Evolutionary conservation across 2,888 invertebrate genomes (phyloP).

Genomic region (Coenonympha arcania): DNA sequence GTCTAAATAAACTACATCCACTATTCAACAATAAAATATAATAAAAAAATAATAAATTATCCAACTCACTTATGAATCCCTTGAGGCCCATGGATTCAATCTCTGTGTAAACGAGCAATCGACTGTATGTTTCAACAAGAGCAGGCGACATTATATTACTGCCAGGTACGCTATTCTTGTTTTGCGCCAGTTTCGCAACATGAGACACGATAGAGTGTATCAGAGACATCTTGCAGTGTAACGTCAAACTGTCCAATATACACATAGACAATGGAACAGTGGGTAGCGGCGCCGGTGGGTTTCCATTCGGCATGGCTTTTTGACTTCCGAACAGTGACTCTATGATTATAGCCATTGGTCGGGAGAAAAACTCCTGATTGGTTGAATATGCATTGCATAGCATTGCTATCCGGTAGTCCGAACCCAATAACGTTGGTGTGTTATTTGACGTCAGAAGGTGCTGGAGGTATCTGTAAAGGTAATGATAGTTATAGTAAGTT

Average conservation of each 20-base stretch:
- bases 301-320: conserved; percentile 71
- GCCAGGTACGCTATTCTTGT: conserved; percentile 84
- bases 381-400: conserved; percentile 97
- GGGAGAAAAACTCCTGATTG: conserved; percentile 90
- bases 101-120: conserved; percentile 94
- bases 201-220: conserved; percentile 88
- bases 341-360: conserved; percentile 93
- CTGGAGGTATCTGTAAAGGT: conserved; percentile 81
- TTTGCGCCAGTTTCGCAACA: conserved; percentile 91
- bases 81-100: conserved; percentile 97
- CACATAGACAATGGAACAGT: conserved; percentile 93
- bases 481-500: neutral
- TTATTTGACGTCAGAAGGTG: conserved; percentile 85
- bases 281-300: conserved; percentile 76
- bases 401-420: conserved; percentile 92
- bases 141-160: conserved; percentile 84
- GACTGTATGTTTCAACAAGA: conserved; percentile 94
- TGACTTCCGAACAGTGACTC: conserved; percentile 86
- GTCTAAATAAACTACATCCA: no score
- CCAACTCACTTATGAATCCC: conserved; percentile 87
- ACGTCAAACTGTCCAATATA: conserved; percentile 92
- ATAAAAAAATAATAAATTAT: no score
- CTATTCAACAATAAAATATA: no score
- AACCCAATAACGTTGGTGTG: conserved; percentile 81
- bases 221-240: conserved; percentile 95